These are phyloP conservation scores for Lanistes nyassanus DNA, from an alignment of 1,140 invertebrate species.

Conservation along the genomic window DNA sequence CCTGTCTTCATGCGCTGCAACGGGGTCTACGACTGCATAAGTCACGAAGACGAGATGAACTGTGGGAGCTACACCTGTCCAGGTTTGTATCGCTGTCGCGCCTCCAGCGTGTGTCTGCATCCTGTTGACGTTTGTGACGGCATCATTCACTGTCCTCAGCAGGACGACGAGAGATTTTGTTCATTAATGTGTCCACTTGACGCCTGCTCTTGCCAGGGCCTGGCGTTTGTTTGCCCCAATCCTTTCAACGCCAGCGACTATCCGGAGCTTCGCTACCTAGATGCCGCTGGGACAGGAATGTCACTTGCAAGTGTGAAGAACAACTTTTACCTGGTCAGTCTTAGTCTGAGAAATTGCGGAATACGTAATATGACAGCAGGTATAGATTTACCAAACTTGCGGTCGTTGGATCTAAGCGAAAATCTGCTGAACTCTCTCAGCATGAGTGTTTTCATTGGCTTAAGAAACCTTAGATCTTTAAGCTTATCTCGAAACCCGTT, in stretches of 20 bases:
- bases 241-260: not conserved
- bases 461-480: not conserved
- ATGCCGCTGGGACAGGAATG: not conserved
- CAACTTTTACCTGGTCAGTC: conserved; percentile 11
- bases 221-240: conserved; percentile 22
- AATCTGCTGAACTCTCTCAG: not conserved
- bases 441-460: not conserved
- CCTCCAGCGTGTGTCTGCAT: not conserved
- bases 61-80: conserved; percentile 18
- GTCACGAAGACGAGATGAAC: conserved; percentile 5
- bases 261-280: conserved; percentile 19
- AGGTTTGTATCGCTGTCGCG: conserved; percentile 4
- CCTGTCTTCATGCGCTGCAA: conserved; percentile 30
- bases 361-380: not conserved
- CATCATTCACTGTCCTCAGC: conserved; percentile 5
- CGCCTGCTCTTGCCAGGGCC: conserved; percentile 17
- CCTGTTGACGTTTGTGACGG: conserved; percentile 16
- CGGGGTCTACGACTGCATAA: conserved; percentile 26
- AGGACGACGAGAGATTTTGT: conserved; percentile 11
- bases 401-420: not conserved
- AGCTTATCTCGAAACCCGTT: conserved; percentile 12
- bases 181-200: not conserved
- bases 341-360: conserved; percentile 6
- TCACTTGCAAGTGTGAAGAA: not conserved
- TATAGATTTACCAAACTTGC: conserved; percentile 1